Conservation (phyloP, 2,113 vertebrate genomes). For the Dasypus novemcinctus region DNA sequence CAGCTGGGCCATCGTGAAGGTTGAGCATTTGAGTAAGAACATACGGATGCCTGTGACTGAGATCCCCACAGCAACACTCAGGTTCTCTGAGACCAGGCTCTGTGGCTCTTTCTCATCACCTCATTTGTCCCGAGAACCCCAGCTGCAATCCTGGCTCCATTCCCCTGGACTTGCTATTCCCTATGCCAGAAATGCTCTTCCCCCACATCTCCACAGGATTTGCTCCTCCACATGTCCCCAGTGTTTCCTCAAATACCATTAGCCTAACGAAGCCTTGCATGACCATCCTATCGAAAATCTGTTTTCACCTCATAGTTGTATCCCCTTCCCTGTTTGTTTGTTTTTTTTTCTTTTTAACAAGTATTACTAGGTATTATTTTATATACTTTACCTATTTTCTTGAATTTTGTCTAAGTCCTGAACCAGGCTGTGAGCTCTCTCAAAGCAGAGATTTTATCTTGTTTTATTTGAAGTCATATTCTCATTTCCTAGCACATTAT, state of each 20-base stretch:
- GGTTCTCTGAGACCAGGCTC: neutral
- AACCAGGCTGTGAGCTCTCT: neutral
- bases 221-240: neutral
- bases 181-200: neutral
- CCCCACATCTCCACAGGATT: neutral
- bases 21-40: neutral
- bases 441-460: neutral
- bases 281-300: too few relatives aligned
- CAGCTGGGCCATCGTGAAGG: accelerated
- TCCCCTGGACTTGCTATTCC: neutral
- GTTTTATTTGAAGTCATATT: neutral
- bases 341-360: neutral
- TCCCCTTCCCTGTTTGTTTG: too few relatives aligned
- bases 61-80: neutral
- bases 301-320: too few relatives aligned
- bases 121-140: neutral
- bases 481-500: accelerated
- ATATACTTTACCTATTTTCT: neutral
- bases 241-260: neutral
- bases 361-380: neutral
- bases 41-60: accelerated
- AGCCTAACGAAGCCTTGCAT: neutral
- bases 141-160: neutral
- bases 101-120: too few relatives aligned
- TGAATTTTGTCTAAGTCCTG: neutral